These are phyloP conservation scores for Momotus momota DNA, from an alignment of 2,797 vertebrate genomes.

Conservation along the genomic window DNA sequence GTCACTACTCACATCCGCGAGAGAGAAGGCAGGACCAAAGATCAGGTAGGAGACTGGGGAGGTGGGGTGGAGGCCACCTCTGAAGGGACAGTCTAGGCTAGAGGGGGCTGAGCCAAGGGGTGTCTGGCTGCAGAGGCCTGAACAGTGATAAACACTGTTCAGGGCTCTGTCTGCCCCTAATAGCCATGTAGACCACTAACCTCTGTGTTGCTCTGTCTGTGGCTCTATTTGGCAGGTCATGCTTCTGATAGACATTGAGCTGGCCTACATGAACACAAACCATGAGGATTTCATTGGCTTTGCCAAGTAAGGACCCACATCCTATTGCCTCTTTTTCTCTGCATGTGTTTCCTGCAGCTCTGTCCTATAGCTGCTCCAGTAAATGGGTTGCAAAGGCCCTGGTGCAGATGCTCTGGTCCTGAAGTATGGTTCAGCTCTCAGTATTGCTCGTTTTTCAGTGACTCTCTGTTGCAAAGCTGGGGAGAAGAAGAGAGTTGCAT, in stretches of 20 bases:
- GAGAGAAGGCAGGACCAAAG: constrained; percentile 92
- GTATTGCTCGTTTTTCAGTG: not conserved
- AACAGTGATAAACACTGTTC: not conserved
- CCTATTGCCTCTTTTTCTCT: not conserved
- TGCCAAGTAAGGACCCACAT: constrained; percentile 88
- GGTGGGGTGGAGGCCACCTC: not conserved
- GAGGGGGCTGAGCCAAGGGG: not conserved
- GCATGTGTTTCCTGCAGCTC: not conserved
- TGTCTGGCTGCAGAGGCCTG: not conserved
- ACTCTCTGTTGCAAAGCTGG: not conserved
- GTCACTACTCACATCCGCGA: constrained; percentile 98
- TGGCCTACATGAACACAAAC: constrained; percentile 99
- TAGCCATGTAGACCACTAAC: not conserved
- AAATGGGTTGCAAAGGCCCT: not conserved
- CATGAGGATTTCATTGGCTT: constrained; percentile 99
- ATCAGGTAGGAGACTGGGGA: constrained; percentile 83
- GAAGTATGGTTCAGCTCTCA: not conserved
- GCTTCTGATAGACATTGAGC: constrained; percentile 96
- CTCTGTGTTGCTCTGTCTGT: not conserved
- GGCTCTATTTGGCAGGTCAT: constrained; percentile 84
- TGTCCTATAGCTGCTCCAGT: not conserved
- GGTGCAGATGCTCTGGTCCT: not conserved
- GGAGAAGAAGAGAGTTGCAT: not conserved
- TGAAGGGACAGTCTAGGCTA: not conserved
- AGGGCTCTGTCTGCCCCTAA: not conserved